phyloP scores from a whole-genome alignment of 2,888 invertebrate genomes.

The Eremobia ochroleuca region DNA sequence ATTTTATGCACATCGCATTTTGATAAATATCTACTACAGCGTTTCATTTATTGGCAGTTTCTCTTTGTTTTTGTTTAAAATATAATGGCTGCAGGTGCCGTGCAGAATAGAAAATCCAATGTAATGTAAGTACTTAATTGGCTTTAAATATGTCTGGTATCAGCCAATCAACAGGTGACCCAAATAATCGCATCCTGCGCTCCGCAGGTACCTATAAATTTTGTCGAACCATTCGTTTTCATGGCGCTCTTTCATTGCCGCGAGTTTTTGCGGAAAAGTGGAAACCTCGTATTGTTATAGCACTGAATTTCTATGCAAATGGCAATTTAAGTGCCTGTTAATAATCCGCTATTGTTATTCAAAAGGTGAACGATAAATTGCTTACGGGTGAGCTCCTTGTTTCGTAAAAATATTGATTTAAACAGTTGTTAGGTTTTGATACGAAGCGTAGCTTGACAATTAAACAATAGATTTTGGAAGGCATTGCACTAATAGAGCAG shows the following conservation, averaged over 20 bases:
- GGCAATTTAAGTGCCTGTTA: conserved; percentile 40
- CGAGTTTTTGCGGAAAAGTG: conserved; percentile 31
- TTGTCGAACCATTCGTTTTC: conserved; percentile 4
- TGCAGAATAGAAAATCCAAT: not conserved
- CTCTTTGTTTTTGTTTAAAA: not conserved
- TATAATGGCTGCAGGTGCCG: not conserved
- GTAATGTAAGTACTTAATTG: conserved; percentile 1
- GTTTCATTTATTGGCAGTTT: not conserved
- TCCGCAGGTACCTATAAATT: conserved; percentile 23
- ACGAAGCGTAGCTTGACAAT: not conserved
- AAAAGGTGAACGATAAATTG: conserved; percentile 4
- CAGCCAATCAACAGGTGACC: conserved; percentile 20
- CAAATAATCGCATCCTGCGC: conserved; percentile 24
- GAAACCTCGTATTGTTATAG: conserved; percentile 24
- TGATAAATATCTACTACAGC: not conserved
- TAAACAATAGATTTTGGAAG: too few species aligned
- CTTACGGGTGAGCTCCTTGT: not conserved
- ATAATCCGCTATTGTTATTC: conserved; percentile 36
- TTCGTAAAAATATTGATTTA: not conserved
- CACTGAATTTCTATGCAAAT: conserved; percentile 28
- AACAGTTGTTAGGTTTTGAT: not conserved
- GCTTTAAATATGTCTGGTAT: conserved; percentile 15
- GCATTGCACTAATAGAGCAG: too few species aligned
- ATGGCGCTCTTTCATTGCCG: conserved; percentile 12
- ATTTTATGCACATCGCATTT: not conserved